Conservation (phyloP, 2,888 invertebrate genomes). For the Drosophila mimica region DNA sequence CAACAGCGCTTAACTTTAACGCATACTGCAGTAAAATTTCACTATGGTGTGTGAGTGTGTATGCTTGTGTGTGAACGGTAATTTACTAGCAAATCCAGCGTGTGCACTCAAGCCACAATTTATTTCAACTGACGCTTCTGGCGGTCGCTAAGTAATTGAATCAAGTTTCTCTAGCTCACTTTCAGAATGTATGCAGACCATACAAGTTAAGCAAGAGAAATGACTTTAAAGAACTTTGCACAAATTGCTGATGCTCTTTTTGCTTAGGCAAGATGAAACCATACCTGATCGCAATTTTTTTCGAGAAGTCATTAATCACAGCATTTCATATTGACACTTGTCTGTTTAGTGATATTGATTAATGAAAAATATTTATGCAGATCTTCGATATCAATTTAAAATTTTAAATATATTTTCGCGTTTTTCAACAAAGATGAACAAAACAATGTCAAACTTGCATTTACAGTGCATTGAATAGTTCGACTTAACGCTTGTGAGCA, state of each 20-base stretch:
- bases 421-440: not conserved
- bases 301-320: not conserved
- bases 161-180: conserved; percentile 40
- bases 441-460: not conserved
- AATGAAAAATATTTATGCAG: not conserved
- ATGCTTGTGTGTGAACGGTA: conserved; percentile 33
- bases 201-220: conserved; percentile 34
- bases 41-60: conserved; percentile 16
- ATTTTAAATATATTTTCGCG: not conserved
- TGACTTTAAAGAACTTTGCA: conserved; percentile 7
- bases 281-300: not conserved
- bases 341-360: not conserved
- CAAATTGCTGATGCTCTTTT: conserved; percentile 4
- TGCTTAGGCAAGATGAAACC: not conserved
- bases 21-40: conserved; percentile 54
- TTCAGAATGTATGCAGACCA: conserved; percentile 26
- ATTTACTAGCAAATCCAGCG: conserved; percentile 65
- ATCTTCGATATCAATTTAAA: not conserved
- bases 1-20: conserved; percentile 13
- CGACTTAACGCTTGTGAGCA: conserved; percentile 31
- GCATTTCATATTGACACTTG: not conserved
- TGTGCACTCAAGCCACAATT: conserved; percentile 62
- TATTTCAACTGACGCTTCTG: conserved; percentile 48
- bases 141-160: conserved; percentile 64
- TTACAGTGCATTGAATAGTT: conserved; percentile 10